Percentiles rank a stretch among this genome's conserved stretches.
These are phyloP conservation scores for Piscicola geometra DNA, from an alignment of 2,888 invertebrate genomes.

Conservation along the genomic window DNA sequence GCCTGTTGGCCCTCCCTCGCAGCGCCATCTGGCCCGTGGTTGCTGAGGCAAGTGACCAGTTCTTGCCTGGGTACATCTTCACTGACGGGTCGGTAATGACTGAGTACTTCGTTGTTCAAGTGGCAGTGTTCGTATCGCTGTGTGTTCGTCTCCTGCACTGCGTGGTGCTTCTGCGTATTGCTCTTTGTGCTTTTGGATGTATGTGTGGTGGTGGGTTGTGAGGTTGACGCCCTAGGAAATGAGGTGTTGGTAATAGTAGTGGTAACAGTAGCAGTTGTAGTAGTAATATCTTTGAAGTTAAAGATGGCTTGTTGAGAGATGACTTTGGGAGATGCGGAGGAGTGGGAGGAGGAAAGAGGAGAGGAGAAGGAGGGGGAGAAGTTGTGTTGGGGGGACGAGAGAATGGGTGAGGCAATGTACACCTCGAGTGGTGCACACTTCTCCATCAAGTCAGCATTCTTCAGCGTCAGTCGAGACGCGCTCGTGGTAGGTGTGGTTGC, in stretches of 20 bases:
- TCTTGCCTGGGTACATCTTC: neutral
- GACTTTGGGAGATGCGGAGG: constrained; percentile 20
- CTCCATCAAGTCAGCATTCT: constrained; percentile 22
- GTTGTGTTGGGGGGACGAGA: neutral
- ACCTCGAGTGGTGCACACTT: constrained; percentile 30
- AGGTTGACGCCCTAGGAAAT: too few species aligned
- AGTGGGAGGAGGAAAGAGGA: neutral
- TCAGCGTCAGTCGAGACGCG: neutral
- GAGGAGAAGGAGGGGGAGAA: neutral
- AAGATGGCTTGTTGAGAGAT: neutral
- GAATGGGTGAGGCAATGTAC: constrained; percentile 28
- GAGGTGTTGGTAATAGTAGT: neutral
- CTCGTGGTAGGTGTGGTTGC: neutral
- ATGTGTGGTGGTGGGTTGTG: too few species aligned
- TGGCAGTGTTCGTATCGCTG: neutral
- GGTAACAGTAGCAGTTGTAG: neutral
- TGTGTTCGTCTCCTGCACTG: neutral
- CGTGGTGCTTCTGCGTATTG: neutral
- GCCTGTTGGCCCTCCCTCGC: neutral
- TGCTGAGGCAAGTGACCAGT: neutral
- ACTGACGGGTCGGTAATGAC: constrained; percentile 1
- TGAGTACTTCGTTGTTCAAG: neutral
- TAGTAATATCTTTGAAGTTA: neutral
- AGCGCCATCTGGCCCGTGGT: neutral
- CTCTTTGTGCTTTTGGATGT: neutral